phyloP scores from a whole-genome alignment of 2,888 invertebrate species.

The Sylvicola fuscatus region DNA sequence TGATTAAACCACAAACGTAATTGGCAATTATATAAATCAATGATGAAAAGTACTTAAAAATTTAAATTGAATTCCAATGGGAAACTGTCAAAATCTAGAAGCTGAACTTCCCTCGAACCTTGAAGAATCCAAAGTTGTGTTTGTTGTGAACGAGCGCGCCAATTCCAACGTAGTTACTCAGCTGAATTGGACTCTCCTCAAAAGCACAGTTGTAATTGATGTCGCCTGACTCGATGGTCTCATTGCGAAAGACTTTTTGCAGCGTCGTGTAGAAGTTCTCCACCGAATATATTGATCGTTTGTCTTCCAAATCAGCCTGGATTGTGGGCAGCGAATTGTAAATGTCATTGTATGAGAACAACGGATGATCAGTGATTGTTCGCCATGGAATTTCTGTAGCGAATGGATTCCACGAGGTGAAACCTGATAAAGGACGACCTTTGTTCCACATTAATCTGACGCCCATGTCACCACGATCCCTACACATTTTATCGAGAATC shows the following conservation, averaged over 20 bases:
- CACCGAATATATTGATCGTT: slow-evolving; percentile 11
- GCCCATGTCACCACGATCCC: slow-evolving; percentile 51
- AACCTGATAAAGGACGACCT: slow-evolving; percentile 41
- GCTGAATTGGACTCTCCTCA: slow-evolving; percentile 44
- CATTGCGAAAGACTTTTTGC: slow-evolving; percentile 11
- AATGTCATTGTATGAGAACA: slow-evolving; percentile 49
- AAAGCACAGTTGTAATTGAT: slow-evolving; percentile 8
- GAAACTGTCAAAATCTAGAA: slow-evolving; percentile 36
- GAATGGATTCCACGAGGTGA: slow-evolving; percentile 73
- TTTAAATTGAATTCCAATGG: too few species aligned
- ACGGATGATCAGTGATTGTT: slow-evolving; percentile 63
- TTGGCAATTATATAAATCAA: too few species aligned
- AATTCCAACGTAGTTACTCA: slow-evolving; percentile 63
- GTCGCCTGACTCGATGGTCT: slow-evolving; percentile 8
- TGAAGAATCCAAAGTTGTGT: slow-evolving; percentile 66
- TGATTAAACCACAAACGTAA: too few species aligned
- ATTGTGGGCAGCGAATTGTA: slow-evolving; percentile 6
- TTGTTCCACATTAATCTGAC: slow-evolving; percentile 61
- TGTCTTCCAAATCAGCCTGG: slow-evolving; percentile 9
- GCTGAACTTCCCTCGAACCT: slow-evolving; percentile 69
- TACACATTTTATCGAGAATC: slow-evolving; percentile 20
- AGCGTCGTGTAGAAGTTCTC: slow-evolving; percentile 15
- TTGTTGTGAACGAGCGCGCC: slow-evolving; percentile 65
- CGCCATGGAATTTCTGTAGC: slow-evolving; percentile 55
- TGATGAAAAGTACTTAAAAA: too few species aligned